A percentile compares a stretch with the other conserved stretches of the same genome.
These are phyloP conservation scores for Kuschelorhynchus macadamiae DNA, from an alignment of 2,888 invertebrate genomes.

Conservation along the genomic window DNA sequence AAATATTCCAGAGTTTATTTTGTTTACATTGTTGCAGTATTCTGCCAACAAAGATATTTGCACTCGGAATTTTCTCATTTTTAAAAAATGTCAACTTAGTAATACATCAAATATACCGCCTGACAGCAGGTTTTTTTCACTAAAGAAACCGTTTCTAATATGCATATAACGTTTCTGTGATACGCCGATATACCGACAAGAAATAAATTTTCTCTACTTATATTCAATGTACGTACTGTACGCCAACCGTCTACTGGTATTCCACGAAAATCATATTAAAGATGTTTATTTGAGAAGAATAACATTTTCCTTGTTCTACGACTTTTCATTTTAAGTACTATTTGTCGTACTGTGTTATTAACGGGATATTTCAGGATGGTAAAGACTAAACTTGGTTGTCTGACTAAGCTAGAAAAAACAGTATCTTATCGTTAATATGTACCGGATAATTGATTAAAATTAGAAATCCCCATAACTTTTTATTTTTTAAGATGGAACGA, in stretches of 20 bases:
- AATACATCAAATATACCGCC: not conserved
- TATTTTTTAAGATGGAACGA: no score
- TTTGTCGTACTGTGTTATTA: not conserved
- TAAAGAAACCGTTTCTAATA: conserved; percentile 18
- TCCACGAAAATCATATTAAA: conserved; percentile 36
- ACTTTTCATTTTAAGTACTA: conserved; percentile 4
- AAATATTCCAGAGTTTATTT: no score
- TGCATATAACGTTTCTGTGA: conserved; percentile 16
- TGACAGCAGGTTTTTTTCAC: not conserved
- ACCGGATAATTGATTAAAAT: no score
- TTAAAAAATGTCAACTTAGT: no score
- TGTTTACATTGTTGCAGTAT: no score
- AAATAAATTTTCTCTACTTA: conserved; percentile 13
- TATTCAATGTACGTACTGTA: conserved; percentile 18
- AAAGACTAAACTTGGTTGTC: no score
- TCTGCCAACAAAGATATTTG: no score
- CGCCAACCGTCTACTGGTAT: conserved; percentile 17
- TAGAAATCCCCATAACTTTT: no score
- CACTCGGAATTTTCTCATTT: no score
- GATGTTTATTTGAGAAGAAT: conserved; percentile 28
- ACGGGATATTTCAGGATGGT: not conserved
- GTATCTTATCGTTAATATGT: no score
- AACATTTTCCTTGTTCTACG: conserved; percentile 29
- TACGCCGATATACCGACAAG: conserved; percentile 14
- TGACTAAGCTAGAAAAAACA: no score